These are phyloP conservation scores for Plumapathes pennacea DNA, from an alignment of 92 coral and sea anemone species.

Conservation along the genomic window DNA sequence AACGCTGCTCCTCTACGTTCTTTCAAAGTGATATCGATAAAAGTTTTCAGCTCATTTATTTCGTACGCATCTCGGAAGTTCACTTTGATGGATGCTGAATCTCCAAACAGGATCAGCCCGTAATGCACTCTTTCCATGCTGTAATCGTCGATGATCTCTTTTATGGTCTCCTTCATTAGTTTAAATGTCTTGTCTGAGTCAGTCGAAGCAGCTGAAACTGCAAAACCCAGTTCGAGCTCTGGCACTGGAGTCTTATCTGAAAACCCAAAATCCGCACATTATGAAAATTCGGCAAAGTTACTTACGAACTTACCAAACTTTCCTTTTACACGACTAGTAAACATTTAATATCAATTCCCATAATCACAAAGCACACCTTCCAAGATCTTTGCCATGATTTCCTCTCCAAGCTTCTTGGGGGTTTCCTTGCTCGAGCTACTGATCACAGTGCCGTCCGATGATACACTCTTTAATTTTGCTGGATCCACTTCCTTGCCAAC, in stretches of 20 bases:
- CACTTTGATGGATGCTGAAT: constrained; percentile 12
- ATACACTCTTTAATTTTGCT: constrained; percentile 49
- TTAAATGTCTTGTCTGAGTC: constrained; percentile 56
- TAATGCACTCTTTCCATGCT: constrained; percentile 56
- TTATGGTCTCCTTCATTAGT: constrained; percentile 68
- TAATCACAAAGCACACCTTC: too few relatives aligned
- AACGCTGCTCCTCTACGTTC: constrained; percentile 44
- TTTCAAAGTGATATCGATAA: too few relatives aligned
- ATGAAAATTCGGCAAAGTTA: too few relatives aligned
- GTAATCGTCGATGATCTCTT: constrained; percentile 64
- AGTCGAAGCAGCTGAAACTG: constrained; percentile 64
- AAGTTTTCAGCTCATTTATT: too few relatives aligned
- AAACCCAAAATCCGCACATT: constrained; percentile 2
- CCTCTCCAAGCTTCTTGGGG: too few relatives aligned
- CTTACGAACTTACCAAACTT: too few relatives aligned
- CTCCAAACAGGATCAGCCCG: constrained; percentile 41
- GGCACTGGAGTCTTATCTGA: constrained; percentile 63
- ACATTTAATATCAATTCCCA: too few relatives aligned
- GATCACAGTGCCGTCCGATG: too few relatives aligned
- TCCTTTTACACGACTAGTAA: too few relatives aligned
- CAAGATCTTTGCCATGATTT: too few relatives aligned
- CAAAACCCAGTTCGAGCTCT: constrained; percentile 75
- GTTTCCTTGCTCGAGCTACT: too few relatives aligned
- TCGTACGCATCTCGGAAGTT: constrained; percentile 24
- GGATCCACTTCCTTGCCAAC: constrained; percentile 62